Evolutionary conservation across 2,888 invertebrate species (phyloP).

Genomic region (Lampropteryx suffumata): DNA sequence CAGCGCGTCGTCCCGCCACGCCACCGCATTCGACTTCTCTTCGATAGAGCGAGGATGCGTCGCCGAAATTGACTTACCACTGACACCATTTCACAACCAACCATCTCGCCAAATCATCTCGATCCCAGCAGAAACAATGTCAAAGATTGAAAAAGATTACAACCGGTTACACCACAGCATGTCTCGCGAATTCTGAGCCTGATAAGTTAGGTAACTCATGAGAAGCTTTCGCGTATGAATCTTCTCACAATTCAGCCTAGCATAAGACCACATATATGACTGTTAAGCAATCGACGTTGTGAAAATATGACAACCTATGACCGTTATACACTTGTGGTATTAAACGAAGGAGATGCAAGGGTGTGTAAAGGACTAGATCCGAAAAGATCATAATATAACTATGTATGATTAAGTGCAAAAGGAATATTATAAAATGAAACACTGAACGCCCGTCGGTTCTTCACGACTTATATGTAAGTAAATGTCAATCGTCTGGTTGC

Average conservation of each 20-base stretch:
- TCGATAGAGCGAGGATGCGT: background rate
- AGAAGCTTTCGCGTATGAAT: conserved; percentile 42
- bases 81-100: conserved; percentile 27
- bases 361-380: background rate
- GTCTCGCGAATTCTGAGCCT: conserved; percentile 30
- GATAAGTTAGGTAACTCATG: conserved; percentile 46
- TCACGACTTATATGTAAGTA: conserved; percentile 54
- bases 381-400: background rate
- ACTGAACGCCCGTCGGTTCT: conserved; percentile 44
- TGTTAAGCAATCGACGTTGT: conserved; percentile 43
- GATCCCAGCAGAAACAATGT: conserved; percentile 32
- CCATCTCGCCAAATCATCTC: conserved; percentile 22
- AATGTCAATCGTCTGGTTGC: conserved; percentile 74
- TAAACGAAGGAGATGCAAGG: conserved; percentile 22
- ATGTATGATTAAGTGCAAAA: conserved; percentile 27
- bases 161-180: conserved; percentile 29
- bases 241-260: conserved; percentile 52
- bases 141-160: conserved; percentile 30
- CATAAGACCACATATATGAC: conserved; percentile 31
- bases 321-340: background rate
- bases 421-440: conserved; percentile 47
- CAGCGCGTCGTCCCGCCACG: background rate
- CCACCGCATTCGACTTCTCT: background rate
- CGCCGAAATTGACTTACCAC: conserved; percentile 16
- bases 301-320: conserved; percentile 34